Conservation (phyloP, 2,888 invertebrate genomes). For the Luperina testacea region DNA sequence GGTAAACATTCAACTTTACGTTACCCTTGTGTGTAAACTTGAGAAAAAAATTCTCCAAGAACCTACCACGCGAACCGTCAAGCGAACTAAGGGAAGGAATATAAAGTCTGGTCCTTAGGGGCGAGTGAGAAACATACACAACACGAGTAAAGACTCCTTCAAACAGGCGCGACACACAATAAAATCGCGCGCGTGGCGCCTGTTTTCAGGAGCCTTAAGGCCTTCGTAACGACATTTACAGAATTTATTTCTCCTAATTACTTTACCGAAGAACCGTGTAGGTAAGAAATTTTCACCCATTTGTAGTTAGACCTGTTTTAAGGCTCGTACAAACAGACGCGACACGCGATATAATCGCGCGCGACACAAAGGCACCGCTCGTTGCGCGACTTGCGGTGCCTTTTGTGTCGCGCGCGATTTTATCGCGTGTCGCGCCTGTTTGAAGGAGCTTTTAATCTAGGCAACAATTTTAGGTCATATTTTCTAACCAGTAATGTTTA, state of each 20-base stretch:
- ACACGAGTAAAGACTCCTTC: too few species aligned
- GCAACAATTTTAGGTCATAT: conserved; percentile 4
- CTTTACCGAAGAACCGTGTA: background rate
- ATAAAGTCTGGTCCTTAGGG: conserved; percentile 45
- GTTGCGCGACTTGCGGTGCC: too few species aligned
- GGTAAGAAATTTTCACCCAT: background rate
- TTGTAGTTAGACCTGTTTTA: background rate
- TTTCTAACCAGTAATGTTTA: conserved; percentile 11
- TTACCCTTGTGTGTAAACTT: conserved; percentile 36
- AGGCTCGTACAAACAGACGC: too few species aligned
- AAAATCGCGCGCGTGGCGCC: too few species aligned
- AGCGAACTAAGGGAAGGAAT: conserved; percentile 21
- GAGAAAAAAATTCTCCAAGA: background rate
- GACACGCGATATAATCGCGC: too few species aligned
- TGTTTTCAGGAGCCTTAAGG: too few species aligned
- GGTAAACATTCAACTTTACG: conserved; percentile 31
- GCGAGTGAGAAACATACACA: conserved; percentile 30
- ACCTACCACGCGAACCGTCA: conserved; percentile 11
- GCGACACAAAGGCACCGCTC: too few species aligned
- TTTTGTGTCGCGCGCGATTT: too few species aligned
- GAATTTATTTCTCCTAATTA: conserved; percentile 28
- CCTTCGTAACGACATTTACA: conserved; percentile 14
- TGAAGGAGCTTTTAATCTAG: background rate
- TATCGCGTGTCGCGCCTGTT: too few species aligned
- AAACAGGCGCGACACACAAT: too few species aligned